Percentiles rank a stretch among this genome's conserved stretches.
Conservation (phyloP, 2,113 vertebrate genomes). For the Phycodurus eques region DNA sequence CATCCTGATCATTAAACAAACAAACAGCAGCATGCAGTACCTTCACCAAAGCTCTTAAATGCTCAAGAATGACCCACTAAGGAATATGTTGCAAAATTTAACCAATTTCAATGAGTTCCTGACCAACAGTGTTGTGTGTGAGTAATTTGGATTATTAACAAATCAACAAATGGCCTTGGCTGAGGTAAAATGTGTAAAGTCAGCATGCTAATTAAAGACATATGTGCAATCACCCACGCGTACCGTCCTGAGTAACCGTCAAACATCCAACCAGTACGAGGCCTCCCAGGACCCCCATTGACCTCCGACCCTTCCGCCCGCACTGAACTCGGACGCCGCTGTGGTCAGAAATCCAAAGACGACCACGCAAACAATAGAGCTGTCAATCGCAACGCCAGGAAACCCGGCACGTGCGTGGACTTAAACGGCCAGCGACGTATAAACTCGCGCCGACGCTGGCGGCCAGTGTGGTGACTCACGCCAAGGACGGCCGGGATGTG, state of each 20-base stretch:
- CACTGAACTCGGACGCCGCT: not conserved
- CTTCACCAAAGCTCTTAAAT: not conserved
- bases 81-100: not conserved
- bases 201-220: conserved; percentile 40
- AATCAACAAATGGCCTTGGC: not conserved
- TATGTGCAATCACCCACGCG: not conserved
- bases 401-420: not conserved
- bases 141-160: not conserved
- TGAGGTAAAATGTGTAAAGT: conserved; percentile 24
- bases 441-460: not conserved
- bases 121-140: not conserved
- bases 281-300: conserved; percentile 2
- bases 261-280: conserved; percentile 20
- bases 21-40: too few species aligned
- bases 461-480: not conserved
- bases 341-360: not conserved
- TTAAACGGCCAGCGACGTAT: not conserved
- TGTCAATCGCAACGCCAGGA: conserved; percentile 9
- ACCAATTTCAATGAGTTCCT: not conserved
- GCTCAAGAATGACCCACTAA: not conserved
- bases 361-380: conserved; percentile 12
- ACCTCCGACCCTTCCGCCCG: conserved; percentile 14
- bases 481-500: conserved; percentile 1
- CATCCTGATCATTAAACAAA: too few species aligned
- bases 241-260: conserved; percentile 21